A percentile compares a stretch with the other conserved stretches of the same genome.
These are phyloP conservation scores for Condylura cristata DNA, from an alignment of 2,113 vertebrate species.

Conservation along the genomic window DNA sequence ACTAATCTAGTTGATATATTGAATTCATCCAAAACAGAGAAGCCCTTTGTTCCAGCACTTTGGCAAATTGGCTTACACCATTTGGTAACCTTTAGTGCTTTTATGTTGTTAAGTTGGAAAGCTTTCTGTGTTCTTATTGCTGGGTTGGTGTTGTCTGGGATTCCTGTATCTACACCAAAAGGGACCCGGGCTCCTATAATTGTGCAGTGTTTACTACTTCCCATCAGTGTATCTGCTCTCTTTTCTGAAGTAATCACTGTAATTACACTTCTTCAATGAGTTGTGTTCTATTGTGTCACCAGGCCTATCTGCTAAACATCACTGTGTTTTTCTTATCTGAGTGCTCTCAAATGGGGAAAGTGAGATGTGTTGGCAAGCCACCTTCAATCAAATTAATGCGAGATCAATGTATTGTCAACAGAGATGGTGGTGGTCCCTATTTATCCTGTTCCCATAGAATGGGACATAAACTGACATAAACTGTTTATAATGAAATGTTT, in stretches of 20 bases:
- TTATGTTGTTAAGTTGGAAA: constrained; percentile 45
- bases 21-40: constrained; percentile 54
- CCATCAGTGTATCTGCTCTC: constrained; percentile 66
- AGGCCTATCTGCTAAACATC: constrained; percentile 69
- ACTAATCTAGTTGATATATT: constrained; percentile 48
- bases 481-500: not conserved
- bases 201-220: constrained; percentile 67
- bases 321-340: constrained; percentile 78
- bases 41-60: constrained; percentile 53
- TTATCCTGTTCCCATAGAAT: constrained; percentile 25
- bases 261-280: constrained; percentile 74
- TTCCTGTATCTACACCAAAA: not conserved
- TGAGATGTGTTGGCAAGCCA: constrained; percentile 69
- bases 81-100: constrained; percentile 53
- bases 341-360: constrained; percentile 68
- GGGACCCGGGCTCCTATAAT: not conserved
- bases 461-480: not conserved
- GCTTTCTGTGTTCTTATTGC: constrained; percentile 27
- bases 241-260: constrained; percentile 73
- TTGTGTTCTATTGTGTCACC: constrained; percentile 34
- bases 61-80: constrained; percentile 26
- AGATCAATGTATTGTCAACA: constrained; percentile 60
- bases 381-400: constrained; percentile 75
- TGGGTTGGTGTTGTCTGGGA: constrained; percentile 35
- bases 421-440: not conserved